These are phyloP conservation scores for Decapterus maruadsi DNA, from an alignment of 2,797 vertebrate species.

Conservation along the genomic window DNA sequence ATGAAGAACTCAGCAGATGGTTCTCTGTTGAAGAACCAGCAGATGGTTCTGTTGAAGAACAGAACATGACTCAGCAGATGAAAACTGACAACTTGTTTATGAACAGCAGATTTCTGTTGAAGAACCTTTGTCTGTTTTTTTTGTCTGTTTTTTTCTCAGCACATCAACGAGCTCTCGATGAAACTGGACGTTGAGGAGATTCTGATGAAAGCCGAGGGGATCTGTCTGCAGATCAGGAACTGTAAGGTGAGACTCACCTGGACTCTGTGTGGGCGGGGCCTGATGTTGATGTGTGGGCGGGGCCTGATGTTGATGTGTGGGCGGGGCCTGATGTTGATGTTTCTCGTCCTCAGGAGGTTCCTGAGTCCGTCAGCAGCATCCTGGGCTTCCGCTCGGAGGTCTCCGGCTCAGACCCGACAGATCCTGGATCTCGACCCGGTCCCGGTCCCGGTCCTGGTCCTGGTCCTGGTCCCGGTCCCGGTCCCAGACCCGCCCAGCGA, in stretches of 20 bases:
- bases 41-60: no score
- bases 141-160: constrained; percentile 78
- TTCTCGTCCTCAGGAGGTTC: constrained; percentile 87
- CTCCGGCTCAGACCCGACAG: constrained; percentile 76
- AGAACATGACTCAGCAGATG: no score
- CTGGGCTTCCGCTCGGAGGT: constrained; percentile 86
- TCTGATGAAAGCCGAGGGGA: constrained; percentile 94
- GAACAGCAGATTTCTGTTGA: no score
- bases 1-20: no score
- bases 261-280: no score
- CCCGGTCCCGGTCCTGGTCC: constrained; percentile 32
- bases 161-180: constrained; percentile 98
- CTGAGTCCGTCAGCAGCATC: constrained; percentile 90
- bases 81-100: no score
- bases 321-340: neutral
- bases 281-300: no score
- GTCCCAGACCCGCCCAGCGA: constrained; percentile 59
- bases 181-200: constrained; percentile 95
- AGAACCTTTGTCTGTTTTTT: no score
- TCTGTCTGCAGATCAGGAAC: constrained; percentile 92
- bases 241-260: constrained; percentile 87
- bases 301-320: neutral
- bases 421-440: constrained; percentile 71
- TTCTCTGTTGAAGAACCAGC: no score
- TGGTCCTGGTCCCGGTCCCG: constrained; percentile 45